These are phyloP conservation scores for Leptinotarsa lineolata DNA, from an alignment of 1,140 invertebrate species.

Conservation along the genomic window DNA sequence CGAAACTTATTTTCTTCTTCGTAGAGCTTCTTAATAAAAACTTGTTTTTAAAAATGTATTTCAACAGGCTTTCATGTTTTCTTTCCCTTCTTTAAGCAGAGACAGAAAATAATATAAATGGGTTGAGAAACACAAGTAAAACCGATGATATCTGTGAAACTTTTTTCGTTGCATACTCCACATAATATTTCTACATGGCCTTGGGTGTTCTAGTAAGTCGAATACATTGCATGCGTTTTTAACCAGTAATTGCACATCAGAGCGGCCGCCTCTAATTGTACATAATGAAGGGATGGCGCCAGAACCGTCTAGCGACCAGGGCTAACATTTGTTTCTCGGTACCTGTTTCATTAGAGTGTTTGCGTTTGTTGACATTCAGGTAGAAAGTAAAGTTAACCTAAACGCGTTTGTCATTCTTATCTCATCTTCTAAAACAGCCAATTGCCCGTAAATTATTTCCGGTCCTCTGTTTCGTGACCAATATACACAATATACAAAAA, in stretches of 20 bases:
- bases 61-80: too few relatives aligned
- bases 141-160: not conserved
- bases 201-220: conserved; percentile 10
- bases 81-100: too few relatives aligned
- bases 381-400: not conserved
- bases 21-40: too few relatives aligned
- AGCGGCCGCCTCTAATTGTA: conserved; percentile 21
- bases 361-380: not conserved
- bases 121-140: too few relatives aligned
- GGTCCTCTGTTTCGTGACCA: not conserved
- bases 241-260: conserved; percentile 14
- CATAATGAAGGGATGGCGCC: conserved; percentile 20
- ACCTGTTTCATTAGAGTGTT: not conserved
- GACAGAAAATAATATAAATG: too few relatives aligned
- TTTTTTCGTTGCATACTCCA: conserved; percentile 11
- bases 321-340: conserved; percentile 8
- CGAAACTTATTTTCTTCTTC: too few relatives aligned
- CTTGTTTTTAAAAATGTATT: too few relatives aligned
- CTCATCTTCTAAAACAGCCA: not conserved
- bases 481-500: too few relatives aligned
- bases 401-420: not conserved
- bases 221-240: conserved; percentile 18
- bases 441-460: conserved; percentile 1
- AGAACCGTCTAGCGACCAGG: conserved; percentile 14
- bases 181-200: conserved; percentile 9